Percentiles rank a stretch among this genome's conserved stretches.
Conservation (phyloP, 2,113 vertebrate genomes). For the Typhlomys cinereus region DNA sequence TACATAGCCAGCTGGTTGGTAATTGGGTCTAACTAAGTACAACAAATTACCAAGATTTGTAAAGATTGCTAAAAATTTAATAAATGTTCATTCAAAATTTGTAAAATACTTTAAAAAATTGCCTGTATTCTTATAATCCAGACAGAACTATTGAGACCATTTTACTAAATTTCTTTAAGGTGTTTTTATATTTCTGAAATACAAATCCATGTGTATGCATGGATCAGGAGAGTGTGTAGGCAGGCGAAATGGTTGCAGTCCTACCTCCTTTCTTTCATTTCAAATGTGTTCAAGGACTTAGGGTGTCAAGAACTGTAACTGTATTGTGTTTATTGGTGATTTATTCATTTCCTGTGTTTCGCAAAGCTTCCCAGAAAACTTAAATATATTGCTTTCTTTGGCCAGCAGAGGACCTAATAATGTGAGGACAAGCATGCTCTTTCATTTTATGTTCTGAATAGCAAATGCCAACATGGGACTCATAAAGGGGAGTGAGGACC, state of each 20-base stretch:
- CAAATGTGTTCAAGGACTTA: background rate
- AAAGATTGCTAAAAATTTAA: conserved; percentile 35
- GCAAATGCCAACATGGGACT: background rate
- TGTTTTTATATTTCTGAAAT: conserved; percentile 27
- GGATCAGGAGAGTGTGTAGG: background rate
- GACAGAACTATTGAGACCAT: conserved; percentile 1
- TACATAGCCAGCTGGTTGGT: background rate
- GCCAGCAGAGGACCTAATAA: conserved; percentile 3
- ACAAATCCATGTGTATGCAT: background rate
- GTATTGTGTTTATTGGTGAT: background rate
- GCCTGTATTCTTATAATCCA: background rate
- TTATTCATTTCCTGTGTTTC: background rate
- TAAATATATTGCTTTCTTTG: background rate
- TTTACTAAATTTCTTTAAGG: conserved; percentile 26
- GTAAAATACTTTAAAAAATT: background rate
- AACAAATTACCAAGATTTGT: background rate
- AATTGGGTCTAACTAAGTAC: background rate
- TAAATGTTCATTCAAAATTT: background rate
- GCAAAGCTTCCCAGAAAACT: background rate
- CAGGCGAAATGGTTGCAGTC: background rate
- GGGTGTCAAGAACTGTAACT: background rate
- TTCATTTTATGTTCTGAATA: background rate
- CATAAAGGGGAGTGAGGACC: background rate
- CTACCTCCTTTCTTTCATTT: background rate
- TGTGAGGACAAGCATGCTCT: background rate